Percentiles rank a stretch among this genome's conserved stretches.
Conservation (phyloP, 2,888 invertebrate species). For the Hymenopus coronatus region DNA sequence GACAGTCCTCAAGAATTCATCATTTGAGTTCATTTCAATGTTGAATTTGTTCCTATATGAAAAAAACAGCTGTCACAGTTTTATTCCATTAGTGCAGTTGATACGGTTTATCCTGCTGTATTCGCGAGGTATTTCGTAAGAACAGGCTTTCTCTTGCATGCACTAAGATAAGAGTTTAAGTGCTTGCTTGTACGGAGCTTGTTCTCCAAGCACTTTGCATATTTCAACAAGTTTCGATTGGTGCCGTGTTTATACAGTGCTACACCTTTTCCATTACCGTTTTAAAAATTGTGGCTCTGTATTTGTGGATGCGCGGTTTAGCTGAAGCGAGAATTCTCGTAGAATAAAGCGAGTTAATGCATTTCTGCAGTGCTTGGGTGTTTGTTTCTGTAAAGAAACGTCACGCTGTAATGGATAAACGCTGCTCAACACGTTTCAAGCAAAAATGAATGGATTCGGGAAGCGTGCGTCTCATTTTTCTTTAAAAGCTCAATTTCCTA, state of each 20-base stretch:
- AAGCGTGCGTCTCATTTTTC: not conserved
- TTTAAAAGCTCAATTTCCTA: not conserved
- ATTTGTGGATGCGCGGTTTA: not conserved
- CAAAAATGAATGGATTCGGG: not conserved
- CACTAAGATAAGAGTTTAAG: not conserved
- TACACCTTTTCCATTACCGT: not conserved
- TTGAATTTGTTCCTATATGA: too few species aligned
- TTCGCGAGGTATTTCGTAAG: not conserved
- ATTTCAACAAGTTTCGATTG: not conserved
- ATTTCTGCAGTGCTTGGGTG: not conserved
- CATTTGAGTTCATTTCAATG: too few species aligned
- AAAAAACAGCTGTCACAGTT: too few species aligned
- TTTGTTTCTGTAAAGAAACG: not conserved
- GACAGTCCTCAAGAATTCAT: too few species aligned
- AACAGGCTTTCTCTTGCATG: not conserved
- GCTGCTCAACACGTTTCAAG: not conserved
- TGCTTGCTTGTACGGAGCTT: not conserved
- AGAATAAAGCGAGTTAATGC: not conserved
- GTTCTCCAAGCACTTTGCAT: not conserved
- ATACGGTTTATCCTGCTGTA: too few species aligned
- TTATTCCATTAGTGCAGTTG: too few species aligned
- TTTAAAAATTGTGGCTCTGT: not conserved
- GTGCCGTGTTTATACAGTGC: not conserved
- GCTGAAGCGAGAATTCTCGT: too few species aligned
- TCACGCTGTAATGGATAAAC: not conserved